Conservation (phyloP, 2,888 invertebrate genomes). For the Dryobotodes eremita region DNA sequence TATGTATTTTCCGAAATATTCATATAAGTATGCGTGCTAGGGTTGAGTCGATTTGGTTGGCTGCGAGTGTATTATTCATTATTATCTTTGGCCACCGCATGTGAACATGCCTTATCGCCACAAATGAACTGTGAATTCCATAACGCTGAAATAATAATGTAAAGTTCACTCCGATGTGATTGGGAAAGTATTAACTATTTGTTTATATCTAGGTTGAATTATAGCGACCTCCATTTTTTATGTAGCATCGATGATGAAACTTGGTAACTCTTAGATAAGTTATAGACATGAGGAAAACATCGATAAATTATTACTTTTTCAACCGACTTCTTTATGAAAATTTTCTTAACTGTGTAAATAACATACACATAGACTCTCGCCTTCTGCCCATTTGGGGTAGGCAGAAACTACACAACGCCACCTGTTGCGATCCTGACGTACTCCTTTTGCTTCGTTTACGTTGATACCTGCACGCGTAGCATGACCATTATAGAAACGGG, state of each 20-base stretch:
- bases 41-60: too few species aligned
- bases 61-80: constrained; percentile 1
- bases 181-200: constrained; percentile 43
- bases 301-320: neutral
- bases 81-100: constrained; percentile 39
- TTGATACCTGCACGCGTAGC: too few species aligned
- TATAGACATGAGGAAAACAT: neutral
- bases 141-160: constrained; percentile 56
- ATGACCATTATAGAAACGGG: too few species aligned
- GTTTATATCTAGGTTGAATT: constrained; percentile 23
- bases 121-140: constrained; percentile 61
- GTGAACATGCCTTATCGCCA: constrained; percentile 47
- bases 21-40: too few species aligned
- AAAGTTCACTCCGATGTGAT: constrained; percentile 47
- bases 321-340: neutral
- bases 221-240: neutral
- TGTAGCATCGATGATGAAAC: neutral
- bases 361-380: neutral
- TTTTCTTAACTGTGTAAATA: neutral
- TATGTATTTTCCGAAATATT: too few species aligned
- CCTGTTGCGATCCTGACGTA: neutral
- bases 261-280: neutral
- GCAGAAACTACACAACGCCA: neutral
- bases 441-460: neutral
- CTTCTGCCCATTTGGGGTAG: neutral